These are phyloP conservation scores for Ormyrus nitidulus DNA, from an alignment of 2,888 invertebrate genomes.

Conservation along the genomic window DNA sequence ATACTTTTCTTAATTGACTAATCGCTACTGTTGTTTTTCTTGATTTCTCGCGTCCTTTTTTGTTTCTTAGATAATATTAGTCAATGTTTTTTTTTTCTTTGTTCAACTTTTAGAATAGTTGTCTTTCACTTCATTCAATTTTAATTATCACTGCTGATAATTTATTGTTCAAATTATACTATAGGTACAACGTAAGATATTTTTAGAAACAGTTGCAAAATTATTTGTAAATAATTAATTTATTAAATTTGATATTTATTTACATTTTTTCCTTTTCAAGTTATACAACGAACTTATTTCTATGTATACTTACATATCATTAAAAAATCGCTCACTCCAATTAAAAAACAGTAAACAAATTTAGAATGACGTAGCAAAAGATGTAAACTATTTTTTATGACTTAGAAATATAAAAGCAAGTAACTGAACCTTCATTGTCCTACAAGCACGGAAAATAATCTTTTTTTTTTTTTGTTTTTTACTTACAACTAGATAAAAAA, in stretches of 20 bases:
- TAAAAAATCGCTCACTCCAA: conserved; percentile 47
- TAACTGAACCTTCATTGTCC: conserved; percentile 22
- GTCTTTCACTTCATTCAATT: too few relatives aligned
- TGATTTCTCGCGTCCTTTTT: too few relatives aligned
- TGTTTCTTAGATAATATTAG: too few relatives aligned
- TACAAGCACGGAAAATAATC: conserved; percentile 18
- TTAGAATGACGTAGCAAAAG: conserved; percentile 23
- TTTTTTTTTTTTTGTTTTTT: conserved; percentile 21
- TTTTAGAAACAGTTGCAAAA: neutral
- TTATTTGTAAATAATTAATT: conserved; percentile 55
- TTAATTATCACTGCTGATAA: too few relatives aligned
- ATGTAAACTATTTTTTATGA: conserved; percentile 27
- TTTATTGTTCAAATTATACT: too few relatives aligned
- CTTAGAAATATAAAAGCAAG: conserved; percentile 27
- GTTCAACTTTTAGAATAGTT: too few relatives aligned
- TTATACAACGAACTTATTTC: conserved; percentile 52
- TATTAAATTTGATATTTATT: conserved; percentile 54
- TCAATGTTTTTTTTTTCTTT: too few relatives aligned
- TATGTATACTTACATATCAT: conserved; percentile 47
- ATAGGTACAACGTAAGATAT: too few relatives aligned
- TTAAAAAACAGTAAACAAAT: conserved; percentile 30
- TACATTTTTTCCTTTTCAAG: conserved; percentile 43
- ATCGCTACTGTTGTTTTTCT: too few relatives aligned
- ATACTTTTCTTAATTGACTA: too few relatives aligned
- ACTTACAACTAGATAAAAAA: conserved; percentile 28